These are phyloP conservation scores for Agrotis puta DNA, from an alignment of 2,888 invertebrate genomes.

Conservation along the genomic window DNA sequence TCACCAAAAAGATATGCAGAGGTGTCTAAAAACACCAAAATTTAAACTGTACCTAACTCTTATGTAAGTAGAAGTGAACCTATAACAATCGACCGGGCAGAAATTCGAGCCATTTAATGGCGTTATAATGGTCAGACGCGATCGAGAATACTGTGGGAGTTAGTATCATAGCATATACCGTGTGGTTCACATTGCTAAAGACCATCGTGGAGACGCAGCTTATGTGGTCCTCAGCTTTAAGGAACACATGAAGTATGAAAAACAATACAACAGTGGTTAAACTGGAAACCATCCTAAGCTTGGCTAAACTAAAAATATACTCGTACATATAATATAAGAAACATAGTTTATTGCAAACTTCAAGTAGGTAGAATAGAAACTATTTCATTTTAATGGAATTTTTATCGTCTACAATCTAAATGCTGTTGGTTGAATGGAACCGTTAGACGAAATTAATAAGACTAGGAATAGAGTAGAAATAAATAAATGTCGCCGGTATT, in stretches of 20 bases:
- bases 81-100: not conserved
- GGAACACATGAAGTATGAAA: too few species aligned
- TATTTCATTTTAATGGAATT: constrained; percentile 28
- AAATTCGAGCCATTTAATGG: too few species aligned
- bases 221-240: too few species aligned
- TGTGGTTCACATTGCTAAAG: too few species aligned
- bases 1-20: not conserved
- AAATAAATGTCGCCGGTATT: not conserved
- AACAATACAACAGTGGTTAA: not conserved
- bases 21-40: not conserved
- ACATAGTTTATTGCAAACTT: constrained; percentile 14
- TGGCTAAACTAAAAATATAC: too few species aligned
- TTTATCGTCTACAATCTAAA: constrained; percentile 40
- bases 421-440: not conserved
- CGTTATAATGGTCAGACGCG: too few species aligned
- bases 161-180: too few species aligned
- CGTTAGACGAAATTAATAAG: constrained; percentile 30
- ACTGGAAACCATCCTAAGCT: not conserved
- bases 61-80: not conserved
- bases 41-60: not conserved
- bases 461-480: constrained; percentile 26
- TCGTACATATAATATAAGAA: not conserved
- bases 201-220: too few species aligned
- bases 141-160: too few species aligned
- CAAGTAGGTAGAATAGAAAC: constrained; percentile 6